A percentile compares a stretch with the other conserved stretches of the same genome.
These are phyloP conservation scores for Tethea ocularis DNA, from an alignment of 2,888 invertebrate species.

Conservation along the genomic window DNA sequence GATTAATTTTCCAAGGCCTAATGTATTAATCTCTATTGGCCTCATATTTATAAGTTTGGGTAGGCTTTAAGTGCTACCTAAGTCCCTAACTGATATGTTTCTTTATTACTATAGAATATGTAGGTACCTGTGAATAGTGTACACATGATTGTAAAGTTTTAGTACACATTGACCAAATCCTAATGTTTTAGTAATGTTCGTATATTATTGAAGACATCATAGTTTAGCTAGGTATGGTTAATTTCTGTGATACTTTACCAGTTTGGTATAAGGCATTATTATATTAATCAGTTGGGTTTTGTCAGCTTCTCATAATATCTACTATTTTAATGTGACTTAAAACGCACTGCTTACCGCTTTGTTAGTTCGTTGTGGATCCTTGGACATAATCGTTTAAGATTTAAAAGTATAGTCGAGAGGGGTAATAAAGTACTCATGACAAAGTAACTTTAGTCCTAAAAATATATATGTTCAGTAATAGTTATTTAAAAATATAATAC, in stretches of 20 bases:
- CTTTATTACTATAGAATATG: conserved; percentile 14
- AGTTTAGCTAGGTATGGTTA: conserved; percentile 81
- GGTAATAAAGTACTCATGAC: too few relatives aligned
- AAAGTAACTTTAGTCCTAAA: not conserved
- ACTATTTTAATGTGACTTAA: conserved; percentile 8
- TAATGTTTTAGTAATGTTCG: conserved; percentile 59
- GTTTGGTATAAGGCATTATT: conserved; percentile 78
- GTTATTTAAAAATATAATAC: not conserved
- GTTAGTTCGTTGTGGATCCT: not conserved
- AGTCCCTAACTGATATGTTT: conserved; percentile 29
- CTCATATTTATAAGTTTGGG: conserved; percentile 34
- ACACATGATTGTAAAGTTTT: conserved; percentile 21
- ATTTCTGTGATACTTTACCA: conserved; percentile 84
- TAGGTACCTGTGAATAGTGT: conserved; percentile 10
- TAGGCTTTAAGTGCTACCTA: conserved; percentile 54
- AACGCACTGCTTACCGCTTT: conserved; percentile 1
- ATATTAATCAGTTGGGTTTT: conserved; percentile 31
- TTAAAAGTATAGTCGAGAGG: not conserved
- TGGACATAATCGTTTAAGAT: not conserved
- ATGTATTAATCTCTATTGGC: conserved; percentile 36
- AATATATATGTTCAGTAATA: not conserved
- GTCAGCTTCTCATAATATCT: conserved; percentile 12
- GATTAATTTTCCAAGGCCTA: conserved; percentile 41
- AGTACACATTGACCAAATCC: conserved; percentile 66
- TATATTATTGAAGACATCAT: conserved; percentile 66